Base-by-base conservation (phyloP, 2,888 invertebrate species). In the Cactoblastis cactorum region DNA sequence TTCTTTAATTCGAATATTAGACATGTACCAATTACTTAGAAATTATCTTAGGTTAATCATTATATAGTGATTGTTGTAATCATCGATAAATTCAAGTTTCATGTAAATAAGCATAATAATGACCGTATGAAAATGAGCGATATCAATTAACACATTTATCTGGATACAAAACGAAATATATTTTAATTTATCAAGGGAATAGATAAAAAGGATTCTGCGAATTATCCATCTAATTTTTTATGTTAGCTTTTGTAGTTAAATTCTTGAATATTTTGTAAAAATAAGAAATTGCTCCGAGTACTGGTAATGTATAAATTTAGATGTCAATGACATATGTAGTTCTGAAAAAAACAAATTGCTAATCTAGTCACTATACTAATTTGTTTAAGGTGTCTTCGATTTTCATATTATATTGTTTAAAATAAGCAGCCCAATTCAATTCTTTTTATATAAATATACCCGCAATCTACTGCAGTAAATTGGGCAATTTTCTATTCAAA, bases 331-430 rank as follows among this genome's bases (percentile, higher is more conserved):
- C 65, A 57, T 55, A 63, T 62, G 65, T 67, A n/a, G n/a, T n/a
- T n/a, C 68, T 76, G 67, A 72, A 58, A 56, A 45, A 59, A 64
- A 67, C 66, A 68, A 68, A 68, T 73, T 69, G 63, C 59, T 57
- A 59, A 63, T 71, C 76, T 80, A 80, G 80, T 80, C 76, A 70
- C 53, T 65, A 61, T 22, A 47, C 18, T 47, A 37, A 35, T 15
- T 9, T 24, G 14, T 15, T 37, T 37, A 45, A 41, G 45, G 45
- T 45, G 32, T 17, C 45, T 45, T 15, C 11, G 11, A 15, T n/a
- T 32, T 14, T 4, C 15, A 11, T 38, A 11, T 38, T 38, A n/a
- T n/a, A n/a, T n/a, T n/a, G n/a, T n/a, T n/a, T n/a, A n/a, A n/a
- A n/a, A n/a, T n/a, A n/a, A n/a, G n/a, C n/a, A n/a, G n/a, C n/a